Conservation (phyloP, 2,113 vertebrate species). For the human region DNA sequence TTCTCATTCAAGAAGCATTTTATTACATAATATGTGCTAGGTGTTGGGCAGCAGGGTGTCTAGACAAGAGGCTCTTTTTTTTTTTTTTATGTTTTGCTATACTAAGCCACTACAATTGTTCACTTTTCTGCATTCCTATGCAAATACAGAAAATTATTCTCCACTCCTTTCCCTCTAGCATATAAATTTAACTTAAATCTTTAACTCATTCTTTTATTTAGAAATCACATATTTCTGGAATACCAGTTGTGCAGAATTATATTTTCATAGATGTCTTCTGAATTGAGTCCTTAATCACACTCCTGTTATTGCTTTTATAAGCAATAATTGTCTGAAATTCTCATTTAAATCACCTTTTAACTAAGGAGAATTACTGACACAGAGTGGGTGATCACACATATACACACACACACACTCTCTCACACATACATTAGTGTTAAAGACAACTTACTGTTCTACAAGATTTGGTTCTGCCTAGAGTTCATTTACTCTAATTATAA, state of each 20-base stretch:
- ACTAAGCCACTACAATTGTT: background rate
- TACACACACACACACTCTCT: background rate
- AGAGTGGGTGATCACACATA: background rate
- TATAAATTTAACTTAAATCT: background rate
- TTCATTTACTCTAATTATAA: background rate
- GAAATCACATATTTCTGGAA: background rate
- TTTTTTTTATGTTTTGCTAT: constrained; percentile 9
- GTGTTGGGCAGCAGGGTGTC: background rate
- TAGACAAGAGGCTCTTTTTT: background rate
- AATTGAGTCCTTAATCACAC: background rate
- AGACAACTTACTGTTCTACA: background rate
- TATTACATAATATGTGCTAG: background rate
- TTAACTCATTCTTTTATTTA: background rate
- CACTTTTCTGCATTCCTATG: background rate
- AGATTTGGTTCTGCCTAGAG: background rate
- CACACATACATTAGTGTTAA: background rate
- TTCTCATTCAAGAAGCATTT: background rate
- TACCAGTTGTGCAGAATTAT: background rate
- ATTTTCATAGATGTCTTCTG: background rate
- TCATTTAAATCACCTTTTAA: background rate
- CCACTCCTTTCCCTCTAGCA: background rate
- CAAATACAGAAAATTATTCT: background rate
- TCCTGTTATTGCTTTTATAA: background rate
- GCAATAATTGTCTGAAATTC: background rate
- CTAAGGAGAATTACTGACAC: background rate